These are phyloP conservation scores for Cantharis flavilabris DNA, from an alignment of 2,888 invertebrate species.

Conservation along the genomic window DNA sequence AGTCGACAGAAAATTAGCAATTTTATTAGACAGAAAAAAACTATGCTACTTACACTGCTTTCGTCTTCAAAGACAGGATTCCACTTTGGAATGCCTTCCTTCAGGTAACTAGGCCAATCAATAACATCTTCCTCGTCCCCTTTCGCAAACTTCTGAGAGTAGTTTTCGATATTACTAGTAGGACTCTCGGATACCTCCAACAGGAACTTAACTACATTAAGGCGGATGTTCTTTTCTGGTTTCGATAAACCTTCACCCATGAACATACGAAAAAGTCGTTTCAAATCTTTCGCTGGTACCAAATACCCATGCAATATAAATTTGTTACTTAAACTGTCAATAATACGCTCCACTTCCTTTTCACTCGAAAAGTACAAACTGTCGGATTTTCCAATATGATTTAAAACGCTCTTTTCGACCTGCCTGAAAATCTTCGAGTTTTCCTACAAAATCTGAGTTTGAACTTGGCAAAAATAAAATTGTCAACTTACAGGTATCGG, in stretches of 20 bases:
- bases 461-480: not conserved
- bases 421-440: conserved; percentile 29
- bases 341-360: conserved; percentile 45
- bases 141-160: conserved; percentile 37
- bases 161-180: conserved; percentile 45
- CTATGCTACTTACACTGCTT: conserved; percentile 44
- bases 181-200: conserved; percentile 49
- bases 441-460: not conserved
- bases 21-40: not conserved
- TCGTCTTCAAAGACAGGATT: conserved; percentile 47
- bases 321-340: conserved; percentile 49
- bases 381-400: conserved; percentile 43
- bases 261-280: conserved; percentile 42
- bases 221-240: conserved; percentile 38
- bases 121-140: conserved; percentile 53
- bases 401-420: conserved; percentile 42
- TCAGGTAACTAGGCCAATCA: conserved; percentile 58
- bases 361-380: conserved; percentile 47
- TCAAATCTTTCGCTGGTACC: conserved; percentile 45
- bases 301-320: conserved; percentile 50
- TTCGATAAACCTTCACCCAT: conserved; percentile 38
- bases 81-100: conserved; percentile 54
- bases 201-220: conserved; percentile 49
- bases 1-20: not conserved
- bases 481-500: not conserved